Base-by-base conservation (phyloP, 1,140 invertebrate species). In the Bombus polaris region DNA sequence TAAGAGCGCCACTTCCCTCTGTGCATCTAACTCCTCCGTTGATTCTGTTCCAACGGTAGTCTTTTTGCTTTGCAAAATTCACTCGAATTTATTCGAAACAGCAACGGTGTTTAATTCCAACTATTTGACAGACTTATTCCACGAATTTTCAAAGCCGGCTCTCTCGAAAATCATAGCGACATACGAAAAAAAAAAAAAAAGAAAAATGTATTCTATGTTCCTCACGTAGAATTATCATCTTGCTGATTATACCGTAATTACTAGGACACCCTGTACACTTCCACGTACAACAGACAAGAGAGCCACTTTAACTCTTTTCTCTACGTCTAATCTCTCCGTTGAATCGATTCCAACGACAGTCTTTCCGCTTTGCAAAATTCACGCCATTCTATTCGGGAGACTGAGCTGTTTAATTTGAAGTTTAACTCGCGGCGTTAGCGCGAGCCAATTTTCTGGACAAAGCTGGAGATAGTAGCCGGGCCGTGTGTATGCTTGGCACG, bases 391-490 rank as follows among this genome's bases (percentile, higher is more conserved):
- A 76, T 76, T 66, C 72, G 25, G 18, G 18, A 32, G 32, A 39
- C 59, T 22, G 53, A 68, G 72, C 81, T 39, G 15, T 75, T 76
- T 83, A 76, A 81, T 81, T 59, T 22, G 39, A 62, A 81, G 68
- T 73, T 81, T 81, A 81, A 83, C 39, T 75, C 59, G 57, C 13
- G 13, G 8, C 9, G 70, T 18, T 82, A 82, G 66, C 72, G n/a
- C 22, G 57, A 66, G 65, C 72, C 81, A 83, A 83, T 83, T 74
- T 83, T 59, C 71, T 42, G 32, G 22, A 75, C 81, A 66, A 66
- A 35, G 53, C 10, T 1, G n/a, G 22, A 47, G n/a, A 74, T 65
- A 65, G 57, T 2, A 18, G 47, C 47, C 5, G 47, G 47, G 47
- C 47, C 18, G 62, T 53, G 65, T 62, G 81, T 66, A 42, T 76